Base-by-base conservation (phyloP, 2,888 invertebrate species). In the Drosophila subquinaria region DNA sequence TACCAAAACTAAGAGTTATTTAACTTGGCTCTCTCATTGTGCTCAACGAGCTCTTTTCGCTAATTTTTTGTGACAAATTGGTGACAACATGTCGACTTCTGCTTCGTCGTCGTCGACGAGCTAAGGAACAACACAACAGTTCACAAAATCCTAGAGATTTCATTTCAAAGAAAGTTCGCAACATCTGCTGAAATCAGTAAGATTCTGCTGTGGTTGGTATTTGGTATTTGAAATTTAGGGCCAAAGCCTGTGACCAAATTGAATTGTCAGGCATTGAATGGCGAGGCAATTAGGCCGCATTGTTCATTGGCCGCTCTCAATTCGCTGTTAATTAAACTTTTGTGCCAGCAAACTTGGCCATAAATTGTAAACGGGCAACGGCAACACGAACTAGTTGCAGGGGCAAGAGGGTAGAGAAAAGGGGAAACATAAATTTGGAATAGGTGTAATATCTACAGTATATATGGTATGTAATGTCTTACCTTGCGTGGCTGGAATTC, bases 401-500 rank as follows among this genome's bases (percentile, higher is more conserved):
- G 17, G 4, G 17, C 60, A 68, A 78, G 23, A 3, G 55, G 11
- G 5, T 11, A 2, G 11, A 3, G 20, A 11, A 1, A 2, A 13
- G 23, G 8, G 13, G 27, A 15, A 9, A 17, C 11, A 17, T 17
- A 17, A 17, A 17, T 33, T 13, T 20, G 20, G 23, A 23, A 23
- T 23, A 23, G 57, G 59, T n/a, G 51, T 27, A 35, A 15, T 33
- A 23, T 23, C 23, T 4, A 17, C 17, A 1, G 1, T 17, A 17
- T 17, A 17, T 17, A 17, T 17, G 17, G 17, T 17, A 17, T 20
- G 27, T 38, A 35, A 52, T 42, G 55, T 55, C 83, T 79, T 93
- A 97, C 97, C 95, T 97, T 98, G 93, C 99, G 95, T 42, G 99
- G 99, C 93, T 98, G 98, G 94, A 99, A 99, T 94, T 99, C 99